Base-by-base conservation (phyloP, 2,797 vertebrate genomes). In the Diglossa cyanea region DNA sequence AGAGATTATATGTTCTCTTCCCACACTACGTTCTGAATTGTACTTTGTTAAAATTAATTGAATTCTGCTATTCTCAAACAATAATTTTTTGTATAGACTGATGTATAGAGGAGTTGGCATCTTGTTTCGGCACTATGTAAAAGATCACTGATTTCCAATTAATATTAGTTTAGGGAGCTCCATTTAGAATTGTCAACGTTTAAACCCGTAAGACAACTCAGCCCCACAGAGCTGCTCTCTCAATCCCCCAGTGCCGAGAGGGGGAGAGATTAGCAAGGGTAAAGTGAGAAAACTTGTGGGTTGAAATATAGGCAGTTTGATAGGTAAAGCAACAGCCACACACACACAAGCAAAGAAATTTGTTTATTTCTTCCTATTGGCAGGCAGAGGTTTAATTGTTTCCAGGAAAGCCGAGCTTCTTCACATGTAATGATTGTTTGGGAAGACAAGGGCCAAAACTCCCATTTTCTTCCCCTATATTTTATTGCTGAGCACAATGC, bases 331-430 rank as follows among this genome's bases (percentile, higher is more conserved):
- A 67, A 35, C 67, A 67, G 10, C 14, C 61, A 47, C 18, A 40
- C 18, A 40, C 7, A 39, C 5, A 11, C 4, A 48, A 25, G 10
- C 13, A 68, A 80, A 65, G 2, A 7, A 53, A 58, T 58, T 57
- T 2, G 0, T 77, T 61, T 42, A 13, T 10, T 77, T 17, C 18
- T 70, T 77, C 17, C 33, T 12, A 3, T 28, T 4, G 2, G 1
- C 13, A 35, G 31, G 20, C 24, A 70, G 11, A 12, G 28, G 20
- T 74, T 71, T n/a, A 62, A 17, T 2, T 18, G 25, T 62, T 61
- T 58, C n/a, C 26, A 67, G 30, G n/a, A 74, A 78, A 66, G 17
- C 17, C 61, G 24, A 44, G 3, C 13, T 70, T 55, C n/a, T 55
- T 50, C 20, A 21, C 9, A 10, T 44, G 8, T 23, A 13, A 20